Base-by-base conservation (phyloP, 2,113 vertebrate species). In the Rhynchopsitta pachyrhyncha region DNA sequence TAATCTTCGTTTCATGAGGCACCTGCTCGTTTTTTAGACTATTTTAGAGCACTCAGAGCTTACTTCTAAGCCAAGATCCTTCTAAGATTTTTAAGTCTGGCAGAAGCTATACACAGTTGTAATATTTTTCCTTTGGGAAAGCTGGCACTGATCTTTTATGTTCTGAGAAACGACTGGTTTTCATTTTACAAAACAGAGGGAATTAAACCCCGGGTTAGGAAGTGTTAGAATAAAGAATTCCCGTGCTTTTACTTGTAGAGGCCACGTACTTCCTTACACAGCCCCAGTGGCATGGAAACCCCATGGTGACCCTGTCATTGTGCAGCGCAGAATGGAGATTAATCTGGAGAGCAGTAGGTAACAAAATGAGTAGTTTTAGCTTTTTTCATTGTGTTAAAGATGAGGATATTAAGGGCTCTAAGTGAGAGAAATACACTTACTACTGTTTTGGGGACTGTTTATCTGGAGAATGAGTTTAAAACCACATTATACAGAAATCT, bases 51-150 rank as follows among this genome's bases (percentile, higher is more conserved):
- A 64, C 84, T 91, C 2, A 0, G 27, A 87, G 74, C 74, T 95
- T 79, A 44, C 77, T 92, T 91, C 64, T 96, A 82, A 92, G 86
- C 46, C 70, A 87, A n/a, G 84, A 84, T 90, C 91, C 57, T 94
- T 94, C 90, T 74, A 92, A 83, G 59, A 41, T 92, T 89, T 92
- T 91, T 71, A 78, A 82, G 69, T 95, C 74, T 33, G 33, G 57
- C 83, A 92, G 91, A 93, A 84, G 77, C 88, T 91, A 66, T 97
- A 82, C 60, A 82, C 55, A 67, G 62, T 83, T 95, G 86, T 92
- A 95, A n/a, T 91, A 87, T 76, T 95, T 95, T 88, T 87, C 93
- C 92, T 95, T 93, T 92, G 88, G 90, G 91, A 96, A 92, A 86
- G 57, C 42, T 92, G 76, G 69, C 66, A 64, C 77, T 93, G 77